phyloP scores from a whole-genome alignment of 2,113 vertebrate genomes.

The Isichthys henryi region DNA sequence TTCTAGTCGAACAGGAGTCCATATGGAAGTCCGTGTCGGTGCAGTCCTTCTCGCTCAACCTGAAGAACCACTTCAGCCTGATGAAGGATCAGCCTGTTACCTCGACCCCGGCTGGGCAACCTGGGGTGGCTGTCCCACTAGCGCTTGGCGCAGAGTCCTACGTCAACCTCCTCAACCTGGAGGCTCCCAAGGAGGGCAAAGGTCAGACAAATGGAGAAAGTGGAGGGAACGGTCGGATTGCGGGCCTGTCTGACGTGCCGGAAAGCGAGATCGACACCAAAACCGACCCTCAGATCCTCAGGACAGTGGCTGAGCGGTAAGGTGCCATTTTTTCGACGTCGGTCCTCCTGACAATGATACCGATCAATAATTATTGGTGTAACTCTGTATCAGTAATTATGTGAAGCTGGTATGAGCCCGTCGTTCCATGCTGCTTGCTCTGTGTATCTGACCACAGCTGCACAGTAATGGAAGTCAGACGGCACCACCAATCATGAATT shows the following conservation, averaged over 20 bases:
- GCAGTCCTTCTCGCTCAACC: conserved; percentile 64
- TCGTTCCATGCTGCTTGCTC: background rate
- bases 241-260: conserved; percentile 44
- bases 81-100: conserved; percentile 60
- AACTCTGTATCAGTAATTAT: background rate
- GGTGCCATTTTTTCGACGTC: background rate
- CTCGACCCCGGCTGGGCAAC: conserved; percentile 59
- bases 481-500: background rate
- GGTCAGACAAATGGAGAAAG: conserved; percentile 36
- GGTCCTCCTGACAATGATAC: background rate
- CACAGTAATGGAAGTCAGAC: background rate
- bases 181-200: conserved; percentile 16
- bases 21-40: conserved; percentile 50
- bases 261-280: conserved; percentile 41
- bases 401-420: background rate
- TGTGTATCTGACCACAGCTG: background rate
- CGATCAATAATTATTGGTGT: background rate
- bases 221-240: conserved; percentile 34
- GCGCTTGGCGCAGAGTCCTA: conserved; percentile 60
- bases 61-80: conserved; percentile 72
- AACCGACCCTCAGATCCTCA: conserved; percentile 36
- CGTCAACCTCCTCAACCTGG: conserved; percentile 66
- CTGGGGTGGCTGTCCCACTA: conserved; percentile 39
- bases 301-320: conserved; percentile 64
- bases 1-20: conserved; percentile 51